Base-by-base conservation (phyloP, 2,797 vertebrate species). In the Hyperoplus immaculatus region DNA sequence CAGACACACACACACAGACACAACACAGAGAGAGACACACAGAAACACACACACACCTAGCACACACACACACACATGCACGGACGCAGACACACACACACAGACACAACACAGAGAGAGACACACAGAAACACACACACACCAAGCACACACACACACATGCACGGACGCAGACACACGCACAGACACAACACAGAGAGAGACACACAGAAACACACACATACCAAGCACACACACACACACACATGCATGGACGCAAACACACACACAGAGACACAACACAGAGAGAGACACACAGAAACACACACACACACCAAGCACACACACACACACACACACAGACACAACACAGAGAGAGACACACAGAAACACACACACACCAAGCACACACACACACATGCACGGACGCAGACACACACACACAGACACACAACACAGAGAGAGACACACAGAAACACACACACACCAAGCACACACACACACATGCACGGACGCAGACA, bases 251-350 rank as follows among this genome's bases (percentile, higher is more conserved):
- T 1, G 21, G 21, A 21, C 21, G 21, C 21, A 21, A 6, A 12
- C 2, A 72, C 55, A 88, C 71, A 92, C 50, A 83, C 43, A 84
- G 49, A 85, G 59, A 56, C 66, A 71, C 58, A 65, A 21, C 21
- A 21, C 21, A 21, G 21, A 21, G 21, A 21, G 21, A 21, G 21
- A 21, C 21, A 21, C 21, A 21, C 21, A 21, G 21, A 21, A 21
- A n/a, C n/a, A 21, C 56, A 59, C 75, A 61, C 59, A 36, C n/a
- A 51, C 43, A 63, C 15, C 21, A 21, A 21, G 21, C 21, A 53
- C n/a, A 43, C 2, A 16, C 13, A n/a, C 0, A 1, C 1, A 3
- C 3, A 21, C 21, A 21, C 21, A 21, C 21, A 83, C 43, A 84
- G 49, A 56, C 66, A 71, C 58, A 65, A 21, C 21, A 21, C 21